phyloP scores from a whole-genome alignment of 2,113 vertebrate species.

The Rhea americana region DNA sequence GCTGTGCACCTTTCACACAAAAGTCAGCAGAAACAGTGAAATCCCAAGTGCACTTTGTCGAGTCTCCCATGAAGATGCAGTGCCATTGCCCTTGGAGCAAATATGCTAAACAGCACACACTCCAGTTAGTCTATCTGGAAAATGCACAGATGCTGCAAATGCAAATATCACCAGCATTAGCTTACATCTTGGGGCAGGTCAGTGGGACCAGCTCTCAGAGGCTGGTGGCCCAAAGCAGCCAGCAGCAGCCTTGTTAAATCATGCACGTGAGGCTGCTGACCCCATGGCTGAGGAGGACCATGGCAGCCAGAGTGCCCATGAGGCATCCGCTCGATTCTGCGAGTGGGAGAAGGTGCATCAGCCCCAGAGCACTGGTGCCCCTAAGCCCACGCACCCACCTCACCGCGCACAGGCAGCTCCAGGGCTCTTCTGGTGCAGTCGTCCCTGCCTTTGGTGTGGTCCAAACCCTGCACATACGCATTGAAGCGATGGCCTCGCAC shows the following conservation, averaged over 20 bases:
- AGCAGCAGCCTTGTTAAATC: not conserved
- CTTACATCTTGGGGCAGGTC: too few species aligned
- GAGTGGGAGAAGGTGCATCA: not conserved
- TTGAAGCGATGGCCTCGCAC: not conserved
- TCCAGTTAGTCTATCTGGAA: not conserved
- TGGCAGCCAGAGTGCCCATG: too few species aligned
- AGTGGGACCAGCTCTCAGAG: too few species aligned
- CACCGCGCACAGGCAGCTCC: not conserved
- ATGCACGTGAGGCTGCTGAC: too few species aligned
- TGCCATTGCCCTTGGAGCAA: not conserved
- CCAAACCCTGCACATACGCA: too few species aligned
- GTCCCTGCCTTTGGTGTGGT: not conserved
- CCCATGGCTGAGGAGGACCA: too few species aligned
- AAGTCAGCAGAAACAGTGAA: not conserved
- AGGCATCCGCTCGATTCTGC: not conserved
- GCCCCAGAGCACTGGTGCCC: rapidly evolving
- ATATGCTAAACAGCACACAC: rapidly evolving
- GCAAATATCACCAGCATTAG: too few species aligned
- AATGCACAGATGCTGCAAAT: rapidly evolving
- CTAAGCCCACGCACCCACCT: not conserved
- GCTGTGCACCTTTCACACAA: not conserved
- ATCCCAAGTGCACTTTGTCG: not conserved
- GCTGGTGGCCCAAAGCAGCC: too few species aligned
- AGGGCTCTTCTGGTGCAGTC: not conserved
- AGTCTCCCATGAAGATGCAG: not conserved